These are phyloP conservation scores for Delphinus delphis DNA, from an alignment of 2,113 vertebrate genomes.

Conservation along the genomic window DNA sequence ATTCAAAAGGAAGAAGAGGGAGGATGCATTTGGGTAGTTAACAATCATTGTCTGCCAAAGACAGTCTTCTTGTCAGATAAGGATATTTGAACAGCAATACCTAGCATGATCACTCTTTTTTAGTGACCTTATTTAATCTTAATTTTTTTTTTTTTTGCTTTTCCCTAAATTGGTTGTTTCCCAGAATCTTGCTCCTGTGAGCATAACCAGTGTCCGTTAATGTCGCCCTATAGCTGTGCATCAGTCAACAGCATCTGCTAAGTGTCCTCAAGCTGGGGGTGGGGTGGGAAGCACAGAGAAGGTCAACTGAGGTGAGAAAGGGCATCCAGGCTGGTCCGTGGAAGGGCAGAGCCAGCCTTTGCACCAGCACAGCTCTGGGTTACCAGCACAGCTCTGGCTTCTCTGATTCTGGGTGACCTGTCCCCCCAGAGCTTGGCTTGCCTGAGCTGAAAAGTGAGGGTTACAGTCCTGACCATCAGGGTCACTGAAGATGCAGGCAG, in stretches of 20 bases:
- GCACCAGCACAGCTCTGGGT: not conserved
- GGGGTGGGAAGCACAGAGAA: too few relatives aligned
- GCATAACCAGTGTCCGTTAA: not conserved
- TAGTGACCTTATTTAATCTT: not conserved
- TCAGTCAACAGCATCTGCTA: not conserved
- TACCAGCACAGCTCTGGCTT: not conserved
- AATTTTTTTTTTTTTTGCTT: not conserved
- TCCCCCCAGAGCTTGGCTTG: not conserved
- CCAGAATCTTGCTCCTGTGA: not conserved
- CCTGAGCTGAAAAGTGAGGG: not conserved
- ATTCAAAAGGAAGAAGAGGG: not conserved
- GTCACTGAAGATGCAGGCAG: too few relatives aligned
- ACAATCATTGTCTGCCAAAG: not conserved
- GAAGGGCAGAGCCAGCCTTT: not conserved
- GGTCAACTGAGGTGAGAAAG: not conserved
- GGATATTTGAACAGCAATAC: not conserved
- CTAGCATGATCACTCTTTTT: not conserved
- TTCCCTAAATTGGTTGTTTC: not conserved
- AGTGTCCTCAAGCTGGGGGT: not conserved
- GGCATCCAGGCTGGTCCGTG: accelerated
- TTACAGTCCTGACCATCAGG: not conserved
- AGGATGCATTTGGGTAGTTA: not conserved
- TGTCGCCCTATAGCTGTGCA: too few relatives aligned
- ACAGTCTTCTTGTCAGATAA: too few relatives aligned
- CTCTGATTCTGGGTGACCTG: not conserved